Base-by-base conservation (phyloP, 2,888 invertebrate species). In the Lithophane semibrunnea region DNA sequence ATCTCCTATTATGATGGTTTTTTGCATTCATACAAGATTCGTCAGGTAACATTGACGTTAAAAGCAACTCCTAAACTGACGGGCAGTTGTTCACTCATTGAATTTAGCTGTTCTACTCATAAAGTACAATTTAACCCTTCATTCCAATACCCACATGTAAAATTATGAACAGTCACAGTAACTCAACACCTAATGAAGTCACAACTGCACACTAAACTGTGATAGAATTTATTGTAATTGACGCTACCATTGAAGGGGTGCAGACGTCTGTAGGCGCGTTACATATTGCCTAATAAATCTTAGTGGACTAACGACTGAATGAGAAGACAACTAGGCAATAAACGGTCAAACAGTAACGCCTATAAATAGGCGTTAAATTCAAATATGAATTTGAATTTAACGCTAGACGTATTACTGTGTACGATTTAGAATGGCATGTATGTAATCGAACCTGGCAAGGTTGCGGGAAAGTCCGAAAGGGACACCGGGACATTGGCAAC, bases 151-250 rank as follows among this genome's bases (percentile, higher is more conserved):
- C 73, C 64, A 73, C 81, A 69, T 68, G 44, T 69, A 66, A 60
- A 73, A 67, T 76, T 58, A 64, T 58, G 67, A 76, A 24, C 42
- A 56, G 52, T 71, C n/a, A 68, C 58, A 58, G 29, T 77, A 76
- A 77, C 81, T 85, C 70, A 73, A 24, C 3, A 21, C 8, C 10
- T 83, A 85, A 85, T 83, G 82, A 83, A 85, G 83, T 82, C 85
- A 73, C 82, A 85, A 82, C 49, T 58, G 24, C n/a, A 66, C 49
- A 82, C 64, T 68, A 70, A 82, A 77, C 47, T 56, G 60, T 61
- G 54, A 47, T 73, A 63, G 56, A 78, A 85, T 83, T 83, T 85
- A 83, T 83, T 69, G 68, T 78, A 83, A 85, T 83, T 68, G 86
- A 49, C 4, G 29, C 61, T 56, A 71, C 73, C 42, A 69, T n/a